These are phyloP conservation scores for Tympanoctomys barrerae DNA, from an alignment of 2,797 vertebrate genomes.

Conservation along the genomic window DNA sequence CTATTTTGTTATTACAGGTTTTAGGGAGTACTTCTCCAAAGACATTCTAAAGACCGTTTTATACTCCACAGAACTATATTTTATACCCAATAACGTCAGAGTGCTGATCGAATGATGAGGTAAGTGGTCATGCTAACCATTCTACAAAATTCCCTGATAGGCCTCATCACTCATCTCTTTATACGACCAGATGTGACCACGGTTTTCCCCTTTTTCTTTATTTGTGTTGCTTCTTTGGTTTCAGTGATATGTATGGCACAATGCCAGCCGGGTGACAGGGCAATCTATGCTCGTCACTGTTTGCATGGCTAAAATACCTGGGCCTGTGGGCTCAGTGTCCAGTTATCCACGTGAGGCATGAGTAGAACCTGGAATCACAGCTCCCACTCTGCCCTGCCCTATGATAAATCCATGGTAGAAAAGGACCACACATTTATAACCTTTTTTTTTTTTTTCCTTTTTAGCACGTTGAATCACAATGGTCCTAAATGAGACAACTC, in stretches of 20 bases:
- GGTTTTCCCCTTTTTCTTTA: neutral
- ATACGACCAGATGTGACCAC: neutral
- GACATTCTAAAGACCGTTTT: neutral
- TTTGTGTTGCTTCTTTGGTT: slow-evolving; percentile 26
- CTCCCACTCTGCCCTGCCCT: neutral
- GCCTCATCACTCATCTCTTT: neutral
- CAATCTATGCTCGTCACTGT: neutral
- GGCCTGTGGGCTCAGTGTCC: neutral
- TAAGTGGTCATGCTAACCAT: neutral
- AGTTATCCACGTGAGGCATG: neutral
- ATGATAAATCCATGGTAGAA: neutral
- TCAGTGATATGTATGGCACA: neutral
- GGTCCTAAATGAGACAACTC: neutral
- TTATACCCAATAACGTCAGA: too few species aligned
- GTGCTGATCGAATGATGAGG: neutral
- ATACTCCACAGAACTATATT: neutral
- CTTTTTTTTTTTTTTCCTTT: too few species aligned
- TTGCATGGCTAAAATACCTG: neutral
- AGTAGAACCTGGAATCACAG: neutral
- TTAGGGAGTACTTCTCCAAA: neutral
- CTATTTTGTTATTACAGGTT: neutral
- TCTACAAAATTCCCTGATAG: neutral
- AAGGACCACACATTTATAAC: neutral
- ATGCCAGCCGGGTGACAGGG: neutral
- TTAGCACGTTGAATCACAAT: neutral